Conservation (phyloP, 2,888 invertebrate genomes). For the Pheosia tremula region DNA sequence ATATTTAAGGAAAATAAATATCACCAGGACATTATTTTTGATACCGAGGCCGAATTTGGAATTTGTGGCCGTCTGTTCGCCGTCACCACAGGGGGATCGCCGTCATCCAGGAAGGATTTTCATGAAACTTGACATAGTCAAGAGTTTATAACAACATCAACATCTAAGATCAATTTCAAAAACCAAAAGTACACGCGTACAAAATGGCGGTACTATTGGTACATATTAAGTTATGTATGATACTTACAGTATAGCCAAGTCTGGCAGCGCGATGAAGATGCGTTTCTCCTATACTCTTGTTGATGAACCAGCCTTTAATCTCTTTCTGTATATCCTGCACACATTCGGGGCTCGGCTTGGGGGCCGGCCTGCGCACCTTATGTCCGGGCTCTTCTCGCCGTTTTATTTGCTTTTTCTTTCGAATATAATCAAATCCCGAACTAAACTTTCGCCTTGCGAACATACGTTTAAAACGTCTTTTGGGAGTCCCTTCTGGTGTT, state of each 20-base stretch:
- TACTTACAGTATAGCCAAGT: slow-evolving; percentile 92
- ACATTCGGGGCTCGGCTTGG: slow-evolving; percentile 86
- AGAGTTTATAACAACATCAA: no score
- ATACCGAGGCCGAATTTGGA: no score
- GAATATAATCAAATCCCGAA: slow-evolving; percentile 94
- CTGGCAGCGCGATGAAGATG: slow-evolving; percentile 96
- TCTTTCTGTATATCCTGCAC: slow-evolving; percentile 92
- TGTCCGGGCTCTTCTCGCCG: slow-evolving; percentile 80
- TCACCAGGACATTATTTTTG: no score
- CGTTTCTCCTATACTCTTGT: slow-evolving; percentile 97
- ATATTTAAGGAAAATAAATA: no score
- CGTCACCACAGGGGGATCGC: no score
- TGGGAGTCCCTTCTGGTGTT: slow-evolving; percentile 69
- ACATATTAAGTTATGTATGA: slow-evolving; percentile 4
- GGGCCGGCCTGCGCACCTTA: slow-evolving; percentile 76
- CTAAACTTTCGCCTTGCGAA: slow-evolving; percentile 90
- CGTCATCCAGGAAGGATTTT: no score
- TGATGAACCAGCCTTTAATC: slow-evolving; percentile 95
- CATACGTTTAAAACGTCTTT: slow-evolving; percentile 85
- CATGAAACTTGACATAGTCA: no score
- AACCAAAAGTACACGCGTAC: no score
- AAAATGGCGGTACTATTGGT: no score
- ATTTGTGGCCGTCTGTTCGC: no score
- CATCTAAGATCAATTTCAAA: no score
- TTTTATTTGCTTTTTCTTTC: slow-evolving; percentile 92